Evolutionary conservation across 2,797 vertebrate genomes (phyloP), one percentile per base, ranked within the genome.

Genomic region (Lacerta bilineata): DNA sequence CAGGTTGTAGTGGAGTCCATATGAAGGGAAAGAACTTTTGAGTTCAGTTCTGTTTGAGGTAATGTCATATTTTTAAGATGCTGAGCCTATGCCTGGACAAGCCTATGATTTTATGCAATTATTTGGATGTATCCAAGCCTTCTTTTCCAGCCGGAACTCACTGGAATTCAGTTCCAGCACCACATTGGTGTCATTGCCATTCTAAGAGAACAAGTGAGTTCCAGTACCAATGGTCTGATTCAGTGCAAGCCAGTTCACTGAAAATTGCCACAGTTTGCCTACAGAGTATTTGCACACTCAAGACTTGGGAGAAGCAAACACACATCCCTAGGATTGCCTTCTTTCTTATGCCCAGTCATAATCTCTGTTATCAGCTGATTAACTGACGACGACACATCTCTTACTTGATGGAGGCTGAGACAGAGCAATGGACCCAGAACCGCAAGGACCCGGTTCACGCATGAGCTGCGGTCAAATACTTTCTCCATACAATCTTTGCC

Each of bases 171-270:
- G 50, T 50, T 50, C 50, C 50, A 50, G 50, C 50, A 50, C 50
- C 50, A 50, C 11, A 1, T 13, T 50, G 50, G 50, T 50, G 50
- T 50, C 50, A 50, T 50, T 50, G 50, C 50, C 50, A 50, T 50
- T 50, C 50, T 50, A 50, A 50, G 50, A 50, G 50, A 50, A 50
- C 50, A 50, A 50, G 1, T 50, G 46, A 50, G 46, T 50, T 50
- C 11, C 46, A 50, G 59, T 17, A 20, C 7, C 66, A 69, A 69
- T 29, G 66, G 66, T 8, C 27, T 25, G 27, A 69, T 8, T 25
- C 66, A 69, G 66, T 29, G 8, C 8, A 77, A 27, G n/a, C 36
- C 90, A 74, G 59, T 88, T 88, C 61, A 69, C 29, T 69, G 81
- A n/a, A 43, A 29, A 71, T 5, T 69, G 17, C 41, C 39, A 66